Conservation (phyloP, 1,140 invertebrate genomes). For the Conopomorpha cramerella region DNA sequence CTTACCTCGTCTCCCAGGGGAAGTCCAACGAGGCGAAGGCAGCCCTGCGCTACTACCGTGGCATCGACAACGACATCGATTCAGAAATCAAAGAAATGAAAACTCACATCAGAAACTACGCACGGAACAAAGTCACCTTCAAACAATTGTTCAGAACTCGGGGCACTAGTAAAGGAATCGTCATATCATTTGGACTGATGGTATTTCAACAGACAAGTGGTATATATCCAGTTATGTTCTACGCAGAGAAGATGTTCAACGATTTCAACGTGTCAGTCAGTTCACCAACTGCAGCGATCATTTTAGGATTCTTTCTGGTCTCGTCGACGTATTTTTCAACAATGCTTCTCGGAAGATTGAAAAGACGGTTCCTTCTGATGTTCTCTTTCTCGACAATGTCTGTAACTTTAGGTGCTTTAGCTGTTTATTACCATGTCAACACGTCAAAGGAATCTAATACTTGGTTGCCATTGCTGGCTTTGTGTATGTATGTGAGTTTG, state of each 20-base stretch:
- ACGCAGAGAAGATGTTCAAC: slow-evolving; percentile 71
- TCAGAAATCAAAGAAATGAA: slow-evolving; percentile 64
- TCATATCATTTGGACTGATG: slow-evolving; percentile 70
- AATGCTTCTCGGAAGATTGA: slow-evolving; percentile 72
- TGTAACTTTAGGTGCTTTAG: slow-evolving; percentile 62
- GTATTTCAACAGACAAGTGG: slow-evolving; percentile 82
- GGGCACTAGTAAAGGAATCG: slow-evolving; percentile 56
- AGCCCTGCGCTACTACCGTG: slow-evolving; percentile 69
- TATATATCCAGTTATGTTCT: slow-evolving; percentile 81
- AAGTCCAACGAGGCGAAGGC: slow-evolving; percentile 63
- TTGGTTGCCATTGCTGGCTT: slow-evolving; percentile 41
- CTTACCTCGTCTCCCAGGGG: slow-evolving; percentile 59
- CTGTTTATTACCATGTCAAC: slow-evolving; percentile 66
- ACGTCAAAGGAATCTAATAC: slow-evolving; percentile 21
- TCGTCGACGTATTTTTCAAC: slow-evolving; percentile 71
- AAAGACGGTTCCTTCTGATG: slow-evolving; percentile 72
- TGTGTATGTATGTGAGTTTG: slow-evolving; percentile 43
- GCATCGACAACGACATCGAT: slow-evolving; percentile 70
- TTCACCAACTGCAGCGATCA: slow-evolving; percentile 60
- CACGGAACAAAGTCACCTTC: slow-evolving; percentile 40
- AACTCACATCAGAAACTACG: slow-evolving; percentile 37
- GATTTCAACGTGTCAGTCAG: slow-evolving; percentile 54
- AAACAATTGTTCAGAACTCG: slow-evolving; percentile 44
- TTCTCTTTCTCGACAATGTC: slow-evolving; percentile 66
- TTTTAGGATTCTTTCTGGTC: slow-evolving; percentile 73